Conservation (phyloP, 2,888 invertebrate genomes). For the Helleia helle region DNA sequence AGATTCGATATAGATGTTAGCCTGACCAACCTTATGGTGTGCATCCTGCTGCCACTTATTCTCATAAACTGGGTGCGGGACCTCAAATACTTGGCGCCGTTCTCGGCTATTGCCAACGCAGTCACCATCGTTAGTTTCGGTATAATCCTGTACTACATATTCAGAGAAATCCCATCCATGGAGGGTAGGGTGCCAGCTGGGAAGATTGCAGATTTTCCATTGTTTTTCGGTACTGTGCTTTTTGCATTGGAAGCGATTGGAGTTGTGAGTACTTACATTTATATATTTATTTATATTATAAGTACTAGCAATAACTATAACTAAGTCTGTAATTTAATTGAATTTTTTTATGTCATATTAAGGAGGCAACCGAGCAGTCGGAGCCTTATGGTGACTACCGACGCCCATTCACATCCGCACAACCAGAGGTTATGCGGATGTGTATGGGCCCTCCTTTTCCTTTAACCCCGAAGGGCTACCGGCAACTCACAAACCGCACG, state of each 20-base stretch:
- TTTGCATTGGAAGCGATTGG: slow-evolving; percentile 97
- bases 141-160: slow-evolving; percentile 89
- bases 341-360: too few species aligned
- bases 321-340: too few species aligned
- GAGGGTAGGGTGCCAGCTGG: slow-evolving; percentile 78
- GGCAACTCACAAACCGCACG: too few species aligned
- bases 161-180: slow-evolving; percentile 79
- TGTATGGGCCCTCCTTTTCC: too few species aligned
- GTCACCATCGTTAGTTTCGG: slow-evolving; percentile 88
- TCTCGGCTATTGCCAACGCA: slow-evolving; percentile 90
- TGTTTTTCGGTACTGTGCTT: slow-evolving; percentile 96
- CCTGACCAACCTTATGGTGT: slow-evolving; percentile 79
- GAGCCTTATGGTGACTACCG: too few species aligned
- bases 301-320: too few species aligned
- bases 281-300: not conserved
- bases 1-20: slow-evolving; percentile 66
- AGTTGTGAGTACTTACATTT: slow-evolving; percentile 78
- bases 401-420: too few species aligned
- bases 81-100: slow-evolving; percentile 89
- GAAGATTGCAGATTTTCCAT: slow-evolving; percentile 80
- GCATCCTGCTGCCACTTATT: slow-evolving; percentile 82
- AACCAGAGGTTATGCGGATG: too few species aligned
- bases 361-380: too few species aligned
- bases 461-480: too few species aligned
- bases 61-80: slow-evolving; percentile 88